Conservation (phyloP, 2,888 invertebrate species). For the Drosophila demipolita region DNA sequence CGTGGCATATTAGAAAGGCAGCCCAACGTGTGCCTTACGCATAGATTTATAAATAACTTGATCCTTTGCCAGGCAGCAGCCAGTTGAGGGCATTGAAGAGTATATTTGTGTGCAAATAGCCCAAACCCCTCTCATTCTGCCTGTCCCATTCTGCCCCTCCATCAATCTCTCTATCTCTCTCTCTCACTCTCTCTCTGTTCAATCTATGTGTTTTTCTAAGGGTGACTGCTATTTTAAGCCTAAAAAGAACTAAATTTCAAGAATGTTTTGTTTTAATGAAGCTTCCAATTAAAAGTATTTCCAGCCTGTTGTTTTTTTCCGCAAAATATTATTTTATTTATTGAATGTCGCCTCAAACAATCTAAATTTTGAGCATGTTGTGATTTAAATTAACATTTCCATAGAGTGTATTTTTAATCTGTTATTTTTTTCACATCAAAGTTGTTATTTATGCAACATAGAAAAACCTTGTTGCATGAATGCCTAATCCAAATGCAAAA, state of each 20-base stretch:
- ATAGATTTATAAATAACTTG: constrained; percentile 62
- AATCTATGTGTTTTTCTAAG: constrained; percentile 25
- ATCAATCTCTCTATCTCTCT: background rate
- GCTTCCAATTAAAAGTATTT: background rate
- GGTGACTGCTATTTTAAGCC: constrained; percentile 24
- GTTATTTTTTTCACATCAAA: constrained; percentile 17
- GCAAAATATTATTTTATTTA: background rate
- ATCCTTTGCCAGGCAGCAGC: constrained; percentile 61
- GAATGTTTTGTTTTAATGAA: background rate
- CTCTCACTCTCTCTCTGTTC: background rate
- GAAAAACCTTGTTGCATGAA: constrained; percentile 27
- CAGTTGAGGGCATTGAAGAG: constrained; percentile 55
- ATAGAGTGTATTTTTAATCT: constrained; percentile 5
- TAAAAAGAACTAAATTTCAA: constrained; percentile 35
- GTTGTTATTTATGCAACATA: constrained; percentile 34
- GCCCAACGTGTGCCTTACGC: constrained; percentile 17
- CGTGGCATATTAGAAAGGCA: constrained; percentile 18
- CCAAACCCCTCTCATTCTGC: background rate
- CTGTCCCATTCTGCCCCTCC: background rate
- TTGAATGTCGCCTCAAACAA: constrained; percentile 7
- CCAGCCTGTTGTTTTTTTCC: background rate
- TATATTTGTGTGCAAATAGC: constrained; percentile 53
- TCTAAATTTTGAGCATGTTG: constrained; percentile 24
- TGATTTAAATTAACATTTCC: constrained; percentile 10
- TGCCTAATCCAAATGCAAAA: constrained; percentile 26